Evolutionary conservation across 2,113 vertebrate genomes (phyloP), one percentile per base, ranked within the genome.

Genomic region (Corythornis vintsioides): DNA sequence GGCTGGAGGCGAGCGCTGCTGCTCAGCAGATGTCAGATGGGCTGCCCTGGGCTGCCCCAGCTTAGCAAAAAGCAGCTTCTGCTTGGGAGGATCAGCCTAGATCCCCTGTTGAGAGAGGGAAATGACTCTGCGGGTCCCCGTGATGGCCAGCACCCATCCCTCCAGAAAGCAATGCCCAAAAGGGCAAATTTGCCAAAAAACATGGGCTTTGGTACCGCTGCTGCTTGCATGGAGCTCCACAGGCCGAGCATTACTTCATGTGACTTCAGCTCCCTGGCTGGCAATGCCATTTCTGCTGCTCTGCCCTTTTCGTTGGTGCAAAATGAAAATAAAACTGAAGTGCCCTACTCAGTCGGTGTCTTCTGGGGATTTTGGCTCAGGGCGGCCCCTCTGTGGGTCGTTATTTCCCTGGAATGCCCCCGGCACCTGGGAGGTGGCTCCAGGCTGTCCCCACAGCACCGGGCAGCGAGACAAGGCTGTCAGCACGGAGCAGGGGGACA

Each of bases 161-260:
- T 48, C 8, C 0, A 9, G 70, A 21, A 52, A 76, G 13, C 31
- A n/a, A 60, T 18, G 1, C 35, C 55, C 81, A 21, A 28, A 17
- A 48, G 57, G 16, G 10, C 3, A 1, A 1, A 0, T 10, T 4
- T 22, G 31, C 43, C 25, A 67, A 13, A 25, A 10, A 0, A 22
- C 11, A 2, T 3, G 4, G 25, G 26, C 14, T 33, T 8, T 13
- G 0, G 60, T 2, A 21, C 10, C 0, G 1, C 7, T 15, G 69
- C 17, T 21, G 18, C 53, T 14, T 5, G 33, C 52, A 2, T 29
- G n/a, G 47, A 26, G 63, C 29, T 48, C 3, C 1, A 11, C 1
- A 6, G 26, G 56, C 33, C 2, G 8, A 50, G 60, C 52, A 9
- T 38, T 43, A 4, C 3, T 59, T 70, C 24, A 3, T 7, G 1